Base-by-base conservation (phyloP, 2,113 vertebrate genomes). In the cat (Felis catus) region DNA sequence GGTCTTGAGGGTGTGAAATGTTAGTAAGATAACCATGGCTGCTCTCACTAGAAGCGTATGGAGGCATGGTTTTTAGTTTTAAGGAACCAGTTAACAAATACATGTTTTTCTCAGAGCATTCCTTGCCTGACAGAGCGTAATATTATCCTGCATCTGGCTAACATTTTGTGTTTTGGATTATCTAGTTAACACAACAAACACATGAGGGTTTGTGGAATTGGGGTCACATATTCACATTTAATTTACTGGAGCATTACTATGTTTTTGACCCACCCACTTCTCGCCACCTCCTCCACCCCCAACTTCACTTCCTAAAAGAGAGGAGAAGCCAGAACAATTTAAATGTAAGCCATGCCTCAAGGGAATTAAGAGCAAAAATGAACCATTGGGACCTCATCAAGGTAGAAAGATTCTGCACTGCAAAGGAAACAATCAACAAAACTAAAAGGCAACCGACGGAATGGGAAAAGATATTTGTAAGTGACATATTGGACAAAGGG, bases 51-150 rank as follows among this genome's bases (percentile, higher is more conserved):
- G 58, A 95, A 41, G 29, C 33, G 81, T 79, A 14, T 68, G 36
- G 41, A 85, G 36, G 9, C 63, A 7, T 58, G 25, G 19, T 45
- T 94, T 96, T 96, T 84, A 70, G 27, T 94, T 84, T 96, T 65
- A 79, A 89, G 95, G n/a, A 48, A 81, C 63, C 23, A n/a, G 0
- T 82, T n/a, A 78, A 53, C 86, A 66, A 87, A 76, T 61, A 65
- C 10, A 25, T 2, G 36, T 36, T 97, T 85, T 88, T 70, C 39
- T 63, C 82, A 41, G 87, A 27, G 16, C 12, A 27, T 87, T 95
- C 65, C 21, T 95, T 91, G 23, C 16, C 87, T 88, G 23, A 27
- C 45, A 76, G 33, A 82, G 11, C 15, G 11, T 78, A 36, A 10
- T 74, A 58, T 33, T 41, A n/a, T 66, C 31, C 66, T 95, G 25